Base-by-base conservation (phyloP, 2,888 invertebrate species). In the Aricia artaxerxes region DNA sequence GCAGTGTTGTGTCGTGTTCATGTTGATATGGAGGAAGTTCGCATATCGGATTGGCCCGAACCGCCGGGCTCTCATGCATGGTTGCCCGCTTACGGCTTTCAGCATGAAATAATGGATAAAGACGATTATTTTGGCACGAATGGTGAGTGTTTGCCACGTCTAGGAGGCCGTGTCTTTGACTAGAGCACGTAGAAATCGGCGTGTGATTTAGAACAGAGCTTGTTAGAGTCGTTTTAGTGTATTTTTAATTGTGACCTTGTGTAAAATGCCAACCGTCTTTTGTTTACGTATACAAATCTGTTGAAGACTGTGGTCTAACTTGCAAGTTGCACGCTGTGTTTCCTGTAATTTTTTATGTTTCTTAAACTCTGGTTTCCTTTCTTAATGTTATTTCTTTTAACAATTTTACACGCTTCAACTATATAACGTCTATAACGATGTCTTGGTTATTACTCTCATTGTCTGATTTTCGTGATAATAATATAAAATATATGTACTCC, bases 71-170 rank as follows among this genome's bases (percentile, higher is more conserved):
- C 96, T 87, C 96, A 96, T 94, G 96, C 97, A 87, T 97, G 97
- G 97, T 95, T 97, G 91, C 97, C 97, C 84, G 97, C 97, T 85
- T 97, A 97, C 88, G 97, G 97, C 85, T 97, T 96, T 94, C 96
- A 96, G 92, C 96, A 96, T 89, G 96, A 96, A 81, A 93, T 96
- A 86, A 89, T 93, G 88, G 95, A 96, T 85, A 95, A 95, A 90
- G 96, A 96, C 87, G 96, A 96, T 89, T 96, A 95, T 91, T 93
- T 96, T 87, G 95, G 95, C 87, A 95, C 95, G 91, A 96, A 95
- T 89, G 96, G 95, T 96, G 94, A 95, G 94, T 95, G 88, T 77
- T 81, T 82, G 83, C 80, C 44, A 61, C 61, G 57, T 81, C 79
- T 76, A 49, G 78, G 78, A 80, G 81, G 82, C 85, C 84, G 84